Conservation (phyloP, 2,888 invertebrate species). For the Pilophorus perplexus region DNA sequence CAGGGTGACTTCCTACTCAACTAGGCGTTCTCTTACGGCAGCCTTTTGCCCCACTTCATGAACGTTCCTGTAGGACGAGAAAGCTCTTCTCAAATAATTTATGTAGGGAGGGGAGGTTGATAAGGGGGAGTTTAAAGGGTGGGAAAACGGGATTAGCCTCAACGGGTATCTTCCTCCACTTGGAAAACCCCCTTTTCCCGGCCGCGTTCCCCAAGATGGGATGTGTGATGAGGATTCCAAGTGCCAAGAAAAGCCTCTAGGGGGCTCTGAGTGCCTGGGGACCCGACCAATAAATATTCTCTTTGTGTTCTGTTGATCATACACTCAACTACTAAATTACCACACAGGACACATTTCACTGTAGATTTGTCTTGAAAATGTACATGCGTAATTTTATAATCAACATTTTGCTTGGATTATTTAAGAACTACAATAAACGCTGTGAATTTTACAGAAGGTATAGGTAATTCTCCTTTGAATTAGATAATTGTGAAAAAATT, state of each 20-base stretch:
- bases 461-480: too few relatives aligned
- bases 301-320: conserved; percentile 5
- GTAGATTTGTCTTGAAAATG: too few relatives aligned
- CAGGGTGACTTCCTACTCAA: conserved; percentile 31
- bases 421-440: too few relatives aligned
- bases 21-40: conserved; percentile 15
- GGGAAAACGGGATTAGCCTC: conserved; percentile 20
- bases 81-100: conserved; percentile 27
- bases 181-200: neutral
- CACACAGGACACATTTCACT: too few relatives aligned
- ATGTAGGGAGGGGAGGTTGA: conserved; percentile 2
- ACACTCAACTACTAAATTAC: too few relatives aligned
- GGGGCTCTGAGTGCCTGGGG: neutral
- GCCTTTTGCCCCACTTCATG: neutral
- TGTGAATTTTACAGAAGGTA: too few relatives aligned
- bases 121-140: neutral
- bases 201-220: neutral
- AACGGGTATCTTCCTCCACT: neutral
- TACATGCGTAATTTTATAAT: too few relatives aligned
- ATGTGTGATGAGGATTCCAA: neutral
- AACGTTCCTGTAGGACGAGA: neutral
- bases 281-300: neutral
- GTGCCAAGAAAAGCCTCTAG: too few relatives aligned
- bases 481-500: too few relatives aligned
- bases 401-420: too few relatives aligned